These are phyloP conservation scores for Hiodon tergisus DNA, from an alignment of 2,113 vertebrate genomes.

Conservation along the genomic window DNA sequence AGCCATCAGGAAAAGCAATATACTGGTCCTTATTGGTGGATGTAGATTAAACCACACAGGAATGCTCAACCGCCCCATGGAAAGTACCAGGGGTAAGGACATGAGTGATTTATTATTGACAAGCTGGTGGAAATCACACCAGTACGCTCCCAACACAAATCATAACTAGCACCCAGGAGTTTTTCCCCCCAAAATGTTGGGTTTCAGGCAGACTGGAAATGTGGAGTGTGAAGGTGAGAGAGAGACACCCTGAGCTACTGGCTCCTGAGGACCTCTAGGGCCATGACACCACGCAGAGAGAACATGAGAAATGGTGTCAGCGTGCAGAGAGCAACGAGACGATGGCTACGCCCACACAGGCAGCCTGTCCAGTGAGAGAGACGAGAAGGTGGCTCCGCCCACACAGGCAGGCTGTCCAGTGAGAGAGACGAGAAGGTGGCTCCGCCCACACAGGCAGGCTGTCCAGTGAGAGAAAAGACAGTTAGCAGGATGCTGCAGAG, in stretches of 20 bases:
- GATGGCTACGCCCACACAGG: background rate
- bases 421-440: background rate
- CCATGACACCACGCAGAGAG: background rate
- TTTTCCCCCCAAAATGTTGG: background rate
- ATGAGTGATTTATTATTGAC: background rate
- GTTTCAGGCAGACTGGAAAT: background rate
- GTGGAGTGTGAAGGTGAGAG: background rate
- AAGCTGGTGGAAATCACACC: background rate
- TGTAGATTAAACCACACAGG: background rate
- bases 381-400: background rate
- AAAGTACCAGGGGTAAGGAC: background rate
- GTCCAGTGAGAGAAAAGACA: background rate
- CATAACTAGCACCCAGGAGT: background rate
- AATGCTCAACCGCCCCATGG: slow-evolving; percentile 2
- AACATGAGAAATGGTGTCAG: background rate
- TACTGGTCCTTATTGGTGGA: too few relatives aligned
- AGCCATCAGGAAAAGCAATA: too few relatives aligned
- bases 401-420: background rate
- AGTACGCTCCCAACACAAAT: background rate
- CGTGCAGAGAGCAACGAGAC: background rate
- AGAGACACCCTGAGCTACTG: too few relatives aligned
- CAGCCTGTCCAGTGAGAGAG: background rate
- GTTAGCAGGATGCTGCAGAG: background rate
- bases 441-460: background rate
- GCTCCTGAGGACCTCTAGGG: too few relatives aligned